Percentiles rank a stretch among this genome's conserved stretches.
phyloP scores from a whole-genome alignment of 2,888 invertebrate genomes.

The Sarcophaga subvicina region DNA sequence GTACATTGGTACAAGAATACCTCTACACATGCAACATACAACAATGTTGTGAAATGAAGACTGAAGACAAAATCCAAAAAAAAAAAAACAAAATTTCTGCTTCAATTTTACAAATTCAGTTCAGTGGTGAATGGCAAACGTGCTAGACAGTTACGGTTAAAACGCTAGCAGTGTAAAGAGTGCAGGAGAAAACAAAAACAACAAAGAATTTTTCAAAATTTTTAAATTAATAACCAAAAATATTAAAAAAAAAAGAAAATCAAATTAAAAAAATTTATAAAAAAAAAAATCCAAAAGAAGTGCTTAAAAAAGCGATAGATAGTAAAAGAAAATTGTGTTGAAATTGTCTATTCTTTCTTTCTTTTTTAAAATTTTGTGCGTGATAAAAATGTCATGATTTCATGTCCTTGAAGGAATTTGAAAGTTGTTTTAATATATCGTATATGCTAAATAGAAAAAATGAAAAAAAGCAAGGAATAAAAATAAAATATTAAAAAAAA shows the following conservation, averaged over 20 bases:
- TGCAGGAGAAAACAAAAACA: not conserved
- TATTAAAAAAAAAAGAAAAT: not conserved
- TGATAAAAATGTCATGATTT: slow-evolving; percentile 44
- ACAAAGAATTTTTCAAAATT: slow-evolving; percentile 9
- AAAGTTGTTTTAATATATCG: slow-evolving; percentile 49
- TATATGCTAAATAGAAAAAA: no score
- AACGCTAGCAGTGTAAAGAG: not conserved
- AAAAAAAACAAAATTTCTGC: slow-evolving; percentile 19
- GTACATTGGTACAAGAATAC: not conserved
- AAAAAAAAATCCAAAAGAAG: not conserved
- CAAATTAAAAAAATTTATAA: not conserved
- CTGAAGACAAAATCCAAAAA: not conserved
- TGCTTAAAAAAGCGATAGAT: not conserved
- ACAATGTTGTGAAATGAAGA: slow-evolving; percentile 28
- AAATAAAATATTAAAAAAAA: not conserved
- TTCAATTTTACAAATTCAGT: slow-evolving; percentile 37
- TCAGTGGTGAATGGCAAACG: slow-evolving; percentile 63
- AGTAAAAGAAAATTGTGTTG: no score
- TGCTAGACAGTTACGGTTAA: slow-evolving; percentile 47
- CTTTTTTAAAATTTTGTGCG: slow-evolving; percentile 29
- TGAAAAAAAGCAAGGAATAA: not conserved
- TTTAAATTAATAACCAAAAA: not conserved
- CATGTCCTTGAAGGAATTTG: slow-evolving; percentile 64
- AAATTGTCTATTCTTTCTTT: not conserved
- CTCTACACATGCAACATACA: not conserved